A percentile compares a stretch with the other conserved stretches of the same genome.
Evolutionary conservation across 2,797 vertebrate species (phyloP).

Genomic region (Parauchenoglanis punctatus): DNA sequence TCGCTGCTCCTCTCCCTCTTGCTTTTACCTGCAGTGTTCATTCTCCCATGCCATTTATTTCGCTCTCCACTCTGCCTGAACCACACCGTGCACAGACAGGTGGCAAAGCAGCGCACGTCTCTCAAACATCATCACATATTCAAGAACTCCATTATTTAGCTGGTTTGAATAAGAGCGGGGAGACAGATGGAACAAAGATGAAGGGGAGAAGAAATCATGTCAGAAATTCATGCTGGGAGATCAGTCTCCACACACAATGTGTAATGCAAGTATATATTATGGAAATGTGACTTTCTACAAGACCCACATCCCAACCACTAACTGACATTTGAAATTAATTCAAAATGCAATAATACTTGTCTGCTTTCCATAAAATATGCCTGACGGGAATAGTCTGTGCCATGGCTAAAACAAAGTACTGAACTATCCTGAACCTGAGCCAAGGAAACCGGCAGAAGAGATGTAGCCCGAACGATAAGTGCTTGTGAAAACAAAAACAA

Average conservation of each 20-base stretch:
- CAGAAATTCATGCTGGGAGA: slow-evolving; percentile 54
- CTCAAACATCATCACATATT: slow-evolving; percentile 69
- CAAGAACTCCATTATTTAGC: slow-evolving; percentile 66
- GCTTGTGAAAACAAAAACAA: slow-evolving; percentile 15
- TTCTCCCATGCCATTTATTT: slow-evolving; percentile 69
- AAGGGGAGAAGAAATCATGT: slow-evolving; percentile 51
- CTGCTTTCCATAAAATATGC: slow-evolving; percentile 61
- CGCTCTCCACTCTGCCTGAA: slow-evolving; percentile 49
- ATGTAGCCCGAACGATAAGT: neutral
- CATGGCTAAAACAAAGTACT: slow-evolving; percentile 51
- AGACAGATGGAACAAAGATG: slow-evolving; percentile 47
- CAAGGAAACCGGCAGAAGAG: slow-evolving; percentile 1
- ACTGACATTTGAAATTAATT: slow-evolving; percentile 61
- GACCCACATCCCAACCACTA: slow-evolving; percentile 64
- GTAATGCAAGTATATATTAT: slow-evolving; percentile 61
- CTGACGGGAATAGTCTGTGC: slow-evolving; percentile 51
- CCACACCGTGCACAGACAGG: slow-evolving; percentile 57
- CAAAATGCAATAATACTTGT: slow-evolving; percentile 59
- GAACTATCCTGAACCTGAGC: slow-evolving; percentile 35
- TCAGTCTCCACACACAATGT: slow-evolving; percentile 50
- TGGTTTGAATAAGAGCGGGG: slow-evolving; percentile 51
- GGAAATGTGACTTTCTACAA: slow-evolving; percentile 61
- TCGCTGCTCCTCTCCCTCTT: slow-evolving; percentile 49
- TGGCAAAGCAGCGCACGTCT: slow-evolving; percentile 63
- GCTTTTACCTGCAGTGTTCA: slow-evolving; percentile 61